Percentiles rank a stretch among this genome's conserved stretches.
These are phyloP conservation scores for Aplysina aerophoba DNA, from an alignment of 37 sponge, comb jelly and placozoan genomes.

Conservation along the genomic window DNA sequence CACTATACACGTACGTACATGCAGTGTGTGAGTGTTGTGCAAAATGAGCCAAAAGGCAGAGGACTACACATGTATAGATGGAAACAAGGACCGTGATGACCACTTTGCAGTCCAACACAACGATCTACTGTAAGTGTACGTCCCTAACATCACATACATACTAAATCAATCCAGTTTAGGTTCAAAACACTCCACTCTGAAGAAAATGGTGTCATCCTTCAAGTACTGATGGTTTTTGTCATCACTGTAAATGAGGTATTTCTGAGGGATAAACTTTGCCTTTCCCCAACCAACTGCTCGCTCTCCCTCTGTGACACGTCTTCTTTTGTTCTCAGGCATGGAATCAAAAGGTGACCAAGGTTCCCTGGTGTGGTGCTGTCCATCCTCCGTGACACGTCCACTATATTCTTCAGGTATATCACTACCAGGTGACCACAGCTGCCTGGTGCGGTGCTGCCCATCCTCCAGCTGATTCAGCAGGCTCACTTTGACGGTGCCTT, in stretches of 20 bases:
- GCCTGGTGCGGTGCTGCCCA: slow-evolving; percentile 16
- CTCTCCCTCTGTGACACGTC: slow-evolving; percentile 2
- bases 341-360: background rate
- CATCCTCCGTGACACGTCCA: slow-evolving; percentile 9
- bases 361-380: background rate
- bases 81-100: too few relatives aligned
- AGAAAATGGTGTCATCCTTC: too few relatives aligned
- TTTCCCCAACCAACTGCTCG: background rate
- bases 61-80: too few relatives aligned
- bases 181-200: background rate
- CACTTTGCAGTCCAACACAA: too few relatives aligned
- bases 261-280: background rate
- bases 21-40: too few relatives aligned
- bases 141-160: too few relatives aligned
- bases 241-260: background rate
- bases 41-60: too few relatives aligned
- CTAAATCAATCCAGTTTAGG: background rate
- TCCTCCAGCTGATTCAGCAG: slow-evolving; percentile 60
- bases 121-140: too few relatives aligned
- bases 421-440: background rate
- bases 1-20: too few relatives aligned
- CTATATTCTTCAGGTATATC: background rate
- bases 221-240: too few relatives aligned
- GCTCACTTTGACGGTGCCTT: slow-evolving; percentile 45
- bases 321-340: background rate